Percentiles rank a stretch among this genome's conserved stretches.
Conservation (phyloP, 1,140 invertebrate genomes). For the Drosophila teissieri region DNA sequence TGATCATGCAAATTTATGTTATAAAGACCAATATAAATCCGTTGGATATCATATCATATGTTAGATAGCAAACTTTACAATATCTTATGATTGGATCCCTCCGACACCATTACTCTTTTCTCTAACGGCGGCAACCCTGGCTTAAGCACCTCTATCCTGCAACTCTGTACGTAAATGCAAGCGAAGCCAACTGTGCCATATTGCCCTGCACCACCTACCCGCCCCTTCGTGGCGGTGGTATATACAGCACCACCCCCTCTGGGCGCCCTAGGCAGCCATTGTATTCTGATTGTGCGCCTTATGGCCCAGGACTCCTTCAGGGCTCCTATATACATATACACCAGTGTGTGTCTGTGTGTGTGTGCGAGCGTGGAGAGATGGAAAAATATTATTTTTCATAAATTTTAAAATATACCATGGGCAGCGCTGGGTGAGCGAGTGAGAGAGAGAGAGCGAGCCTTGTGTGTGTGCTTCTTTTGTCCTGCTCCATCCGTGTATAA, state of each 20-base stretch:
- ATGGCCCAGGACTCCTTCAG: slow-evolving; percentile 49
- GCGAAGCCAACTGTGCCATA: slow-evolving; percentile 55
- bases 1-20: no score
- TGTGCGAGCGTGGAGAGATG: slow-evolving; percentile 58
- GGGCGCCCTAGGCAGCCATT: slow-evolving; percentile 66
- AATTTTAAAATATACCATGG: slow-evolving; percentile 80
- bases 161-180: slow-evolving; percentile 73
- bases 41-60: no score
- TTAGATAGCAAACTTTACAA: no score
- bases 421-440: slow-evolving; percentile 11
- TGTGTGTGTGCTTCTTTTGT: slow-evolving; percentile 33
- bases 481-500: slow-evolving; percentile 47
- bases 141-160: slow-evolving; percentile 37
- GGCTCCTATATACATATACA: slow-evolving; percentile 15
- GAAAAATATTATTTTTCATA: slow-evolving; percentile 84
- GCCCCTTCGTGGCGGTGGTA: background rate
- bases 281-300: slow-evolving; percentile 82
- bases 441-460: slow-evolving; percentile 12
- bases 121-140: slow-evolving; percentile 44
- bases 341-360: slow-evolving; percentile 14
- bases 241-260: background rate
- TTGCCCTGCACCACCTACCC: background rate
- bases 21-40: no score
- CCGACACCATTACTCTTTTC: no score
- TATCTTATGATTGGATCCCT: no score